Evolutionary conservation across 2,113 vertebrate genomes (phyloP), one percentile per base, ranked within the genome.

Genomic region (Tychaedon coryphoeus): DNA sequence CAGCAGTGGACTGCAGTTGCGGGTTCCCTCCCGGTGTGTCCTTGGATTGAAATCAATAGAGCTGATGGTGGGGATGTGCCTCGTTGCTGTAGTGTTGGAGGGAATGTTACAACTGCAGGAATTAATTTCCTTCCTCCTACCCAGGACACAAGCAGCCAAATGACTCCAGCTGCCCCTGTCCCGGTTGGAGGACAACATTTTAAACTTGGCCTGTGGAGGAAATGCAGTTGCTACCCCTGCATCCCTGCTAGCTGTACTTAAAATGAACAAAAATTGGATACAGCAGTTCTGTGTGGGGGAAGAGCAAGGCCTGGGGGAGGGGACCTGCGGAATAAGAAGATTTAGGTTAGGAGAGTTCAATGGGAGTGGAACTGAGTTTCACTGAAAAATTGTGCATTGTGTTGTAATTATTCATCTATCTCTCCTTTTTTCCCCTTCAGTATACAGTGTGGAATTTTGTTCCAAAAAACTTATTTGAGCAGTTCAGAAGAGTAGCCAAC

Each of bases 361-460:
- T 61, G 69, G 50, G 25, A 73, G 11, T 0, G 0, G 38, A 77
- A 76, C 36, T 88, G 66, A 82, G 65, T 73, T 88, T 86, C 31
- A 16, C 26, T 73, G 64, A 36, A 66, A 90, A 88, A 65, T 28
- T 48, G 6, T 88, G 71, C 33, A 7, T 12, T 70, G 8, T 81
- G 18, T 86, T 19, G 4, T 92, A 92, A 90, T 61, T 81, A 5
- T 29, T 94, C 5, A 23, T 0, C 13, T 73, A 22, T 94, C 45
- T 93, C 25, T 75, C 14, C 12, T 7, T 86, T 74, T 86, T 70
- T 43, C 5, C 17, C 64, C 80, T 97, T 56, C 93, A 99, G 99
- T 99, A 99, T 96, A 99, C 99, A 28, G 91, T 99, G 85, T 99
- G 99, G 99, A 99, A 99, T 98, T 99, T 99, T 96, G 97, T 99